Base-by-base conservation (phyloP, 1,140 invertebrate species). In the Drosophila bocki region DNA sequence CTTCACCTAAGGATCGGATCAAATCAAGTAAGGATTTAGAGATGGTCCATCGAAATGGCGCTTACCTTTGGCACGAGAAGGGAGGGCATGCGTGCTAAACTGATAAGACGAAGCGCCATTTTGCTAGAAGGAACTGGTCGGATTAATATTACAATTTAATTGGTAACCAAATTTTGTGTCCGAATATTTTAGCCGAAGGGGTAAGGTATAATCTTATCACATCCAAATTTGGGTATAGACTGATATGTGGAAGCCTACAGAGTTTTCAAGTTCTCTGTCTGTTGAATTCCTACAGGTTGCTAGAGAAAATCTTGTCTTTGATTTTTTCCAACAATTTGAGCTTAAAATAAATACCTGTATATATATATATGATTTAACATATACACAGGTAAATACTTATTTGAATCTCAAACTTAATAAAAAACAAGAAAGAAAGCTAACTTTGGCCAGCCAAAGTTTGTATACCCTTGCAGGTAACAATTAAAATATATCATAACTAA, bases 91-190 rank as follows among this genome's bases (percentile, higher is more conserved):
- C 48, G 35, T 9, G 22, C 42, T 13, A 19, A 8, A 29, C 22
- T 33, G 11, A 41, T 15, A 17, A 78, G 35, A 57, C 74, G 64
- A 44, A 61, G 32, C n/a, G 75, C 75, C 75, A 78, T 78, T 61
- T 12, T n/a, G 15, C 9, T 26, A 11, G 15, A 35, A 17, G 15
- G 2, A 3, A 12, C 7, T 19, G 33, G 17, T 42, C 6, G 12
- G 22, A n/a, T 13, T 35, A 2, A 13, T 7, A 13, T 3, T 39
- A 12, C 12, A 19, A 41, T 65, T 65, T 33, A 54, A 39, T 8
- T 3, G 3, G 17, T n/a, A 22, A 26, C 13, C 6, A 3, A 57
- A 70, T 56, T 69, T 39, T 42, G 7, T 7, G 8, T 54, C 12
- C 7, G 33, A 32, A 32, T 37, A 15, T 53, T 35, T 2, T n/a